These are phyloP conservation scores for Pterocles burchelli DNA, from an alignment of 2,113 vertebrate species.

Conservation along the genomic window DNA sequence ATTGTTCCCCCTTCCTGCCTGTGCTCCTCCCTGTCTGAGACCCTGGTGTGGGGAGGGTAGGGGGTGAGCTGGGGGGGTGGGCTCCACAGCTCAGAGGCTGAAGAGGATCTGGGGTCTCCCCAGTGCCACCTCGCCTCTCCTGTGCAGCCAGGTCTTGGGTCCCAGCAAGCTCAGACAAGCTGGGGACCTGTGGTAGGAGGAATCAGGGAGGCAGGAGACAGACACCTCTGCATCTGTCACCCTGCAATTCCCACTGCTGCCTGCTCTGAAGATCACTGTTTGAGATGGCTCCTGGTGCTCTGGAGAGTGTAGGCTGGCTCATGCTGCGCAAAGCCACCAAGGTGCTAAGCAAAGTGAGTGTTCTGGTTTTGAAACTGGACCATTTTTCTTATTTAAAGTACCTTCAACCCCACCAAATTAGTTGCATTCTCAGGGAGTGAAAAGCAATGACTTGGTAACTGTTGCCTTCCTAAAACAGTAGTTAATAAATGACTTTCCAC, in stretches of 20 bases:
- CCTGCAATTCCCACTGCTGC: neutral
- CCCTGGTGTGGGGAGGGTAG: neutral
- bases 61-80: neutral
- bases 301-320: fast-evolving
- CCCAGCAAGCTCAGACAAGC: too few relatives aligned
- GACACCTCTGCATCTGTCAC: fast-evolving
- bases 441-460: neutral
- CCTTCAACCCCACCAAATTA: neutral
- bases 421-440: neutral
- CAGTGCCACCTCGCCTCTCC: neutral
- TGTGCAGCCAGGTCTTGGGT: neutral
- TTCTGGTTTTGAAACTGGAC: neutral
- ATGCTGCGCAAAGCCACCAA: neutral
- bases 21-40: neutral
- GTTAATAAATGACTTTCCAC: neutral
- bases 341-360: neutral
- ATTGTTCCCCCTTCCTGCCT: neutral
- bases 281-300: neutral
- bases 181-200: neutral
- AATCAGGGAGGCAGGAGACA: neutral
- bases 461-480: neutral
- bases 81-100: neutral
- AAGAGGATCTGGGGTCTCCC: neutral
- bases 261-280: neutral
- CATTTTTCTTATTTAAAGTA: neutral